Percentiles rank a stretch among this genome's conserved stretches.
Conservation (phyloP, 2,113 vertebrate genomes). For the Rhinopithecus roxellana region DNA sequence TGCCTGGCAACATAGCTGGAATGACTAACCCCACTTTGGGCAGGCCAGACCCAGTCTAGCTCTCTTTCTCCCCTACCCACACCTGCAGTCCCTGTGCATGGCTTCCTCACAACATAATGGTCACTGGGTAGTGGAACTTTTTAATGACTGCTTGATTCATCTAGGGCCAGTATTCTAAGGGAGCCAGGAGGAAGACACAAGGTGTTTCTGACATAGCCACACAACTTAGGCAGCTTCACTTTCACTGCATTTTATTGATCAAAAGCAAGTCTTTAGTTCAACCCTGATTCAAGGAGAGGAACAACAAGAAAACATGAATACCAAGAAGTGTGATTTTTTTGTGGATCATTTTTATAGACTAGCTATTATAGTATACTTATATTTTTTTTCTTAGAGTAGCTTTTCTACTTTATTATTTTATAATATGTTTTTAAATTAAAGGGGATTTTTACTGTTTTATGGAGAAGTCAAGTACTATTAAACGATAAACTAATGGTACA, state of each 20-base stretch:
- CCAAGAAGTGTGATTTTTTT: neutral
- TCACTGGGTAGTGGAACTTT: neutral
- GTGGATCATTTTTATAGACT: neutral
- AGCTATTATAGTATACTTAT: neutral
- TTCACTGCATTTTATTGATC: neutral
- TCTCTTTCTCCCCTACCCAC: neutral
- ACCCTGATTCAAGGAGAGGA: neutral
- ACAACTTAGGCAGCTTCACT: neutral
- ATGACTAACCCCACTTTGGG: neutral
- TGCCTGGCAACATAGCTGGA: neutral
- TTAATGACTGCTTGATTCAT: neutral
- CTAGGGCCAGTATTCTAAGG: neutral
- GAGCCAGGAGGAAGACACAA: neutral
- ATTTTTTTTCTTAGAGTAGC: neutral
- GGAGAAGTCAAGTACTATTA: neutral
- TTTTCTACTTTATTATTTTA: neutral
- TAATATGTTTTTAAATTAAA: neutral
- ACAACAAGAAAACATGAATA: neutral
- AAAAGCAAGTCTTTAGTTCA: neutral
- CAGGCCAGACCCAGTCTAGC: neutral
- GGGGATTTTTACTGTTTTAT: neutral
- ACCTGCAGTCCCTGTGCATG: neutral
- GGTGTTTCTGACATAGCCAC: neutral
- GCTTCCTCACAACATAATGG: neutral
- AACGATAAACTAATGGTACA: neutral